Percentiles rank a stretch among this genome's conserved stretches.
phyloP scores from a whole-genome alignment of 2,888 invertebrate species.

The Microchrysa polita region DNA sequence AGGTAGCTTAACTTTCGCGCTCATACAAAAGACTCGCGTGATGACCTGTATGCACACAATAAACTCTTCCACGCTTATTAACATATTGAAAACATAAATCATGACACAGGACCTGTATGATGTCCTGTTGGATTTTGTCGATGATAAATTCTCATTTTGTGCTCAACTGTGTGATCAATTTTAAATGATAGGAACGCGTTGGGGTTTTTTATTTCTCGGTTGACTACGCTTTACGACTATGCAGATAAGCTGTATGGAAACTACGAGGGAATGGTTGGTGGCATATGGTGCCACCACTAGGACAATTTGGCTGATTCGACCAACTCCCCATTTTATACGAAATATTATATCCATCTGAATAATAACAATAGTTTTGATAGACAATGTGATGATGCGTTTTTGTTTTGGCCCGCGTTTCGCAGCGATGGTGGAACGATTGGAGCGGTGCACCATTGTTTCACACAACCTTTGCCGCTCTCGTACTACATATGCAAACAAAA shows the following conservation, averaged over 20 bases:
- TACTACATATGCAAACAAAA: background rate
- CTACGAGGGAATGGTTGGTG: background rate
- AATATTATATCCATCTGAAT: conserved; percentile 4
- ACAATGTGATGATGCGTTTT: conserved; percentile 36
- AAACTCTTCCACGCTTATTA: conserved; percentile 46
- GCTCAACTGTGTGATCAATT: conserved; percentile 40
- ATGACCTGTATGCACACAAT: conserved; percentile 32
- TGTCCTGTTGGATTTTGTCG: conserved; percentile 45
- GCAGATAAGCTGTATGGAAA: conserved; percentile 6
- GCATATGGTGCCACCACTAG: background rate
- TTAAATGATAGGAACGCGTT: conserved; percentile 34
- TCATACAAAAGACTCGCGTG: background rate
- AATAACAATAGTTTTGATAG: conserved; percentile 41
- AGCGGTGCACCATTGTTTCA: background rate
- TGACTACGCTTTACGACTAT: conserved; percentile 34
- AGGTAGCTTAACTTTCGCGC: conserved; percentile 7
- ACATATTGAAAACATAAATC: conserved; percentile 49
- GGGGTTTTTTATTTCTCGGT: conserved; percentile 32
- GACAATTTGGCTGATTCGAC: background rate
- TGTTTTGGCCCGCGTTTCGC: conserved; percentile 13
- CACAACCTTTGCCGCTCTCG: conserved; percentile 4
- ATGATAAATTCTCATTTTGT: conserved; percentile 47
- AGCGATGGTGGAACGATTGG: too few species aligned
- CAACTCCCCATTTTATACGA: background rate
- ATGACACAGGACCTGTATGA: conserved; percentile 46